Conservation (phyloP, 2,113 vertebrate species). For the Bagarius yarrelli region DNA sequence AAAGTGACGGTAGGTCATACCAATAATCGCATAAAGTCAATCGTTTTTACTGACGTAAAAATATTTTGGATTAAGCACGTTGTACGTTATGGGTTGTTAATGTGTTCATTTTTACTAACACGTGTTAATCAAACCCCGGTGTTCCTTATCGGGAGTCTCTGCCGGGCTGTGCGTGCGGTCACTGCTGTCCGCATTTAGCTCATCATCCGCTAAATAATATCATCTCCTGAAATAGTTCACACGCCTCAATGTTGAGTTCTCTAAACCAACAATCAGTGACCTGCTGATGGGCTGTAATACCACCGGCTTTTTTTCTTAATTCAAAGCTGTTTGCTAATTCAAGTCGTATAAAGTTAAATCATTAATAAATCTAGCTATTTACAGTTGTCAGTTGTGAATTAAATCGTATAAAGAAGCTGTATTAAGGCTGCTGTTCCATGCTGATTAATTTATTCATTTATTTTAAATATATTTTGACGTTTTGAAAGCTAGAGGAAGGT, state of each 20-base stretch:
- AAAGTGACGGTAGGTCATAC: too few relatives aligned
- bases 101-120: not conserved
- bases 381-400: not conserved
- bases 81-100: too few relatives aligned
- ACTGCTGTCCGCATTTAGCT: conserved; percentile 8
- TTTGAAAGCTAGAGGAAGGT: not conserved
- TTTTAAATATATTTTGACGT: too few relatives aligned
- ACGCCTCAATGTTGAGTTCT: not conserved
- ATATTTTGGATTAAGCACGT: not conserved
- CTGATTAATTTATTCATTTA: too few relatives aligned
- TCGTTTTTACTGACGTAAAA: not conserved
- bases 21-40: too few relatives aligned
- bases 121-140: not conserved
- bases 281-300: too few relatives aligned
- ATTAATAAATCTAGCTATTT: not conserved
- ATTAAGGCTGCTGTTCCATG: too few relatives aligned
- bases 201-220: not conserved
- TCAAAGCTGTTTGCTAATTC: not conserved
- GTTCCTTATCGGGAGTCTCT: not conserved
- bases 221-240: conserved; percentile 22
- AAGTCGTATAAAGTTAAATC: not conserved
- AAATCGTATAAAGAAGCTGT: not conserved
- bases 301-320: not conserved
- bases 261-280: not conserved
- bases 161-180: conserved; percentile 7